These are phyloP conservation scores for Gasteruption jaculator DNA, from an alignment of 2,888 invertebrate species.

Conservation along the genomic window DNA sequence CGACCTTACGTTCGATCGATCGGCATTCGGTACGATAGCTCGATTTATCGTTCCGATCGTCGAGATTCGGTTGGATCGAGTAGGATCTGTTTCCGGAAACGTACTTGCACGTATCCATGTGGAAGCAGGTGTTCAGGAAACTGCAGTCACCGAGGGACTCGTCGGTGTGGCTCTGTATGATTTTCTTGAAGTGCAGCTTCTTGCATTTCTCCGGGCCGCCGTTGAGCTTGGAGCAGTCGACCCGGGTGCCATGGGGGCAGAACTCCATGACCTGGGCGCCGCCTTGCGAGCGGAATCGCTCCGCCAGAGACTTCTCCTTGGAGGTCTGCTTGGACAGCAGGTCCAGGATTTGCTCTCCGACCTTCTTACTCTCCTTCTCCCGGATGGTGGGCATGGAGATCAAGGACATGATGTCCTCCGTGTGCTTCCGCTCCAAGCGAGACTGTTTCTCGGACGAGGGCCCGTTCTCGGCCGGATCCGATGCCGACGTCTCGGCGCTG, in stretches of 20 bases:
- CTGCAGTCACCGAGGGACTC: slow-evolving; percentile 95
- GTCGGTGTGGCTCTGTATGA: slow-evolving; percentile 92
- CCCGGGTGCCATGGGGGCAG: slow-evolving; percentile 91
- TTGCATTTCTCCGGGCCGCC: slow-evolving; percentile 63
- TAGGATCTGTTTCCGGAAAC: too few species aligned
- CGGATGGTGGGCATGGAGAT: slow-evolving; percentile 90
- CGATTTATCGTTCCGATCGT: too few species aligned
- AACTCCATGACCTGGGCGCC: slow-evolving; percentile 92
- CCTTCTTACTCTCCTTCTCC: slow-evolving; percentile 91
- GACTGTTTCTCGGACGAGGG: slow-evolving; percentile 38
- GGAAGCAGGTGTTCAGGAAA: slow-evolving; percentile 96
- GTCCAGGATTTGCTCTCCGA: slow-evolving; percentile 93
- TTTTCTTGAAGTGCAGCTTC: slow-evolving; percentile 94
- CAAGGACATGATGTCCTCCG: slow-evolving; percentile 64
- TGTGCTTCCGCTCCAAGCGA: slow-evolving; percentile 41
- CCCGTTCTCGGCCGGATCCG: slow-evolving; percentile 36
- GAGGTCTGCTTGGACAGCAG: slow-evolving; percentile 92
- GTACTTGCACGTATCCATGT: slow-evolving; percentile 97
- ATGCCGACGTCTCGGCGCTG: slow-evolving; percentile 35
- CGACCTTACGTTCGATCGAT: too few species aligned
- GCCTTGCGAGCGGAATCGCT: slow-evolving; percentile 93
- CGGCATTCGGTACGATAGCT: too few species aligned
- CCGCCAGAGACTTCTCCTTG: slow-evolving; percentile 91
- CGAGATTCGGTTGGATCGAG: too few species aligned
- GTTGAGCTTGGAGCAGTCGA: slow-evolving; percentile 67